These are phyloP conservation scores for Athalia cordata DNA, from an alignment of 2,888 invertebrate genomes.

Conservation along the genomic window DNA sequence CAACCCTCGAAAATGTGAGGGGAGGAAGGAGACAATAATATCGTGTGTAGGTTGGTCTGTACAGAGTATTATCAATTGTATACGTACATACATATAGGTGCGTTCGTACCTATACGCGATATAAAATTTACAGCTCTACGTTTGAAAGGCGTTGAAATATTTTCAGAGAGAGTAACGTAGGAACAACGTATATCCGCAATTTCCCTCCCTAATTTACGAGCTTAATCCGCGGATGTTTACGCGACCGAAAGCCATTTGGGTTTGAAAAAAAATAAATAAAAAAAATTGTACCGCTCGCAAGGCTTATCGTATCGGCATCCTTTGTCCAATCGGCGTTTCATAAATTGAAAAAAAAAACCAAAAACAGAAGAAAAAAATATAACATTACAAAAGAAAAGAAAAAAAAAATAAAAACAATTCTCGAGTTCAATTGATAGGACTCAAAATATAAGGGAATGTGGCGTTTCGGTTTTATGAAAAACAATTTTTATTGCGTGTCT, in stretches of 20 bases:
- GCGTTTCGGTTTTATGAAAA: not conserved
- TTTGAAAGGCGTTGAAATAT: constrained; percentile 35
- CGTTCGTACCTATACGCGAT: not conserved
- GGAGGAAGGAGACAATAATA: too few species aligned
- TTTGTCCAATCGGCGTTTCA: constrained; percentile 8
- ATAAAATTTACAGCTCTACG: constrained; percentile 24
- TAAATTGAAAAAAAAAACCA: not conserved
- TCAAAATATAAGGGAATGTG: not conserved
- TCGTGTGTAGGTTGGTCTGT: not conserved
- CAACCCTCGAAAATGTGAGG: constrained; percentile 8
- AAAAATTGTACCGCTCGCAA: not conserved
- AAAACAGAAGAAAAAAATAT: too few species aligned
- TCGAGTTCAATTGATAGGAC: not conserved
- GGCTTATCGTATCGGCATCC: not conserved
- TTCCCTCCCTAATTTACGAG: constrained; percentile 30
- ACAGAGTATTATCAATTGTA: not conserved
- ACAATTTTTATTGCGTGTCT: not conserved
- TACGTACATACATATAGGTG: too few species aligned
- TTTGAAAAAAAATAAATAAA: not conserved
- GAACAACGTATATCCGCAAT: too few species aligned
- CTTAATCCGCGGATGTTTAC: constrained; percentile 27
- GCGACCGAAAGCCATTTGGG: constrained; percentile 24
- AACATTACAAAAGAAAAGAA: too few species aligned
- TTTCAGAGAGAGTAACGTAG: not conserved
- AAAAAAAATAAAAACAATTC: not conserved